A percentile compares a stretch with the other conserved stretches of the same genome.
Conservation (phyloP, 1,140 invertebrate genomes). For the Solenopsis invicta region DNA sequence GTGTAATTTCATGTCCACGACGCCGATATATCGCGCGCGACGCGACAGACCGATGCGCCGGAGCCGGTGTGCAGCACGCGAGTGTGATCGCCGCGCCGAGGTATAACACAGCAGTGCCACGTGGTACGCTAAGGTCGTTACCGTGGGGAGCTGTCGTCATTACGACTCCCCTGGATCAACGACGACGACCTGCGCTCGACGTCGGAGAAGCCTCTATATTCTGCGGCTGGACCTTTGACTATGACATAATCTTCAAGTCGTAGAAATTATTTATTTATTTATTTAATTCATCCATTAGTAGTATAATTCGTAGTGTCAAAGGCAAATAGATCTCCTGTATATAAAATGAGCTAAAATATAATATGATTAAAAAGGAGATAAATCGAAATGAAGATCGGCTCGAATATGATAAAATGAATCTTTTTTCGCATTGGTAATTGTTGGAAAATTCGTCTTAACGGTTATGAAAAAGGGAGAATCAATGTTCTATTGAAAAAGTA, state of each 20-base stretch:
- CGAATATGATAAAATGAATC: neutral
- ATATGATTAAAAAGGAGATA: neutral
- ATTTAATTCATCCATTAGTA: neutral
- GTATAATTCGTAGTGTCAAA: neutral
- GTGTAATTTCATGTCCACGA: slow-evolving; percentile 27
- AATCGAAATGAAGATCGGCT: neutral
- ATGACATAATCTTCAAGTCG: neutral
- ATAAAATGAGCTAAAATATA: neutral
- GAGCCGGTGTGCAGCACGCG: slow-evolving; percentile 66
- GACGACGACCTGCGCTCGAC: neutral
- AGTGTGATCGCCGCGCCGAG: slow-evolving; percentile 60
- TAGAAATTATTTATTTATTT: slow-evolving; percentile 2
- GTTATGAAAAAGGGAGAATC: neutral
- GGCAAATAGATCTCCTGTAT: neutral
- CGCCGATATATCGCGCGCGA: slow-evolving; percentile 10
- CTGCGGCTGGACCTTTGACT: neutral
- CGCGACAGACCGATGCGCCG: slow-evolving; percentile 39
- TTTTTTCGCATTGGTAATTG: neutral
- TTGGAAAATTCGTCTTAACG: neutral
- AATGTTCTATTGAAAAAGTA: neutral
- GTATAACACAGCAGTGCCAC: slow-evolving; percentile 69
- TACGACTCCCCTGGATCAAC: slow-evolving; percentile 18
- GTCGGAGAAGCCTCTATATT: neutral
- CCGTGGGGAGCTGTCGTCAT: slow-evolving; percentile 33
- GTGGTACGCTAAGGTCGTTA: slow-evolving; percentile 77